Evolutionary conservation across 2,113 vertebrate genomes (phyloP).

Genomic region (Pelecanus crispus): DNA sequence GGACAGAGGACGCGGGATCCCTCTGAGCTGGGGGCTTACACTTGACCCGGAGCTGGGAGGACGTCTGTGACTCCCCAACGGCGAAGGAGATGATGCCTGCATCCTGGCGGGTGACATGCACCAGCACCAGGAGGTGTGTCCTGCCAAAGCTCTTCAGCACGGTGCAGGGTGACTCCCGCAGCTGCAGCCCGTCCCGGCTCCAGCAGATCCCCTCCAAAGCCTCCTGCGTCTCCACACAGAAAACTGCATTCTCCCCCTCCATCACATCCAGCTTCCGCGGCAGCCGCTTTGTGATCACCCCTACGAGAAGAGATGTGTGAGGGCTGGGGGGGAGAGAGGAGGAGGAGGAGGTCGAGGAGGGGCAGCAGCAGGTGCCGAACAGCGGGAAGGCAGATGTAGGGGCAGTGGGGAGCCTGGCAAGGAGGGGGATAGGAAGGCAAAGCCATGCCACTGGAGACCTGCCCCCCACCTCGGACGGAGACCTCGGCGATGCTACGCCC

Average conservation of each 20-base stretch:
- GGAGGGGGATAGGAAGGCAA: neutral
- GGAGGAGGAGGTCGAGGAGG: neutral
- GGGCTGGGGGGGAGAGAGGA: neutral
- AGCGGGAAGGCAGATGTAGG: neutral
- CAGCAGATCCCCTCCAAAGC: conserved; percentile 84
- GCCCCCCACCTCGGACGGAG: conserved; percentile 87
- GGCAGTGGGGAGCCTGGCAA: neutral
- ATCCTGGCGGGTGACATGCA: conserved; percentile 88
- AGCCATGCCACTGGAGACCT: fast-evolving
- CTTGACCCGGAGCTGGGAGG: conserved; percentile 92
- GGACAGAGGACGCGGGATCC: neutral
- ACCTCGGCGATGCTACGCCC: conserved; percentile 92
- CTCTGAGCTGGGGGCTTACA: conserved; percentile 68
- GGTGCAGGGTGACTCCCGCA: conserved; percentile 78
- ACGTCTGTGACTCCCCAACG: conserved; percentile 85
- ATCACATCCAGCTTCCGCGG: conserved; percentile 93
- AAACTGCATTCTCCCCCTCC: conserved; percentile 94
- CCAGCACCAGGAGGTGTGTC: conserved; percentile 92
- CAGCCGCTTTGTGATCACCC: conserved; percentile 76
- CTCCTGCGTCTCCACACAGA: conserved; percentile 90
- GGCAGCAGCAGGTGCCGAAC: neutral
- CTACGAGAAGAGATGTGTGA: neutral
- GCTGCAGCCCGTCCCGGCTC: conserved; percentile 85
- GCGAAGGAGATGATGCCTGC: conserved; percentile 88
- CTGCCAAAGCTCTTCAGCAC: conserved; percentile 91